Evolutionary conservation across 2,113 vertebrate species (phyloP).

Genomic region (Clarias batrachus): DNA sequence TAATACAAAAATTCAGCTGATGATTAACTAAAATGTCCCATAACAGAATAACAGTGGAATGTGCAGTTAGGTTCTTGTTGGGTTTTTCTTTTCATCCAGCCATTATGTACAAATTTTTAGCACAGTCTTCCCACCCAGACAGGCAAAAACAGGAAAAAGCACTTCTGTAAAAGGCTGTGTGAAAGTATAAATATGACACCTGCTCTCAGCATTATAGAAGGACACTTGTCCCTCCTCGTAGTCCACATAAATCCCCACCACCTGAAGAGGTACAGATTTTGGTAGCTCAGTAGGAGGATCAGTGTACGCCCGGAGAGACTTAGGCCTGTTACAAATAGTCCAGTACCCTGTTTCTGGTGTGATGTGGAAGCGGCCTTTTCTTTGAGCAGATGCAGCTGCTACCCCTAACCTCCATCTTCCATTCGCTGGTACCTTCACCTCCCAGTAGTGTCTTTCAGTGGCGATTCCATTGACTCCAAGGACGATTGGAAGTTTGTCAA

Average conservation of each 20-base stretch:
- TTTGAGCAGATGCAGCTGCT: constrained; percentile 14
- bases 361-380: constrained; percentile 4
- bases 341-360: constrained; percentile 12
- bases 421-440: background rate
- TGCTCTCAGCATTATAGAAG: constrained; percentile 28
- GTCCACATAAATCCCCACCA: constrained; percentile 41
- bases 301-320: constrained; percentile 24
- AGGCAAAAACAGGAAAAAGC: constrained; percentile 33
- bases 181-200: constrained; percentile 36
- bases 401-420: constrained; percentile 39
- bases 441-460: constrained; percentile 34
- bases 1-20: background rate
- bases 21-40: background rate
- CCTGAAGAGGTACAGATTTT: background rate
- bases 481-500: background rate
- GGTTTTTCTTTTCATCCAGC: background rate
- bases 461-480: constrained; percentile 12
- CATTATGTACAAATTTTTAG: constrained; percentile 18
- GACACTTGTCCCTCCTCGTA: constrained; percentile 39
- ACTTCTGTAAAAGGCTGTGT: constrained; percentile 10
- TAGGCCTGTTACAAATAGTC: constrained; percentile 15
- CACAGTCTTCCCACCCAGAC: constrained; percentile 10
- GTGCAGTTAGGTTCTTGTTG: background rate
- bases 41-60: background rate
- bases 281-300: constrained; percentile 8